Evolutionary conservation across 2,797 vertebrate species (phyloP).

Genomic region (Geotria australis): DNA sequence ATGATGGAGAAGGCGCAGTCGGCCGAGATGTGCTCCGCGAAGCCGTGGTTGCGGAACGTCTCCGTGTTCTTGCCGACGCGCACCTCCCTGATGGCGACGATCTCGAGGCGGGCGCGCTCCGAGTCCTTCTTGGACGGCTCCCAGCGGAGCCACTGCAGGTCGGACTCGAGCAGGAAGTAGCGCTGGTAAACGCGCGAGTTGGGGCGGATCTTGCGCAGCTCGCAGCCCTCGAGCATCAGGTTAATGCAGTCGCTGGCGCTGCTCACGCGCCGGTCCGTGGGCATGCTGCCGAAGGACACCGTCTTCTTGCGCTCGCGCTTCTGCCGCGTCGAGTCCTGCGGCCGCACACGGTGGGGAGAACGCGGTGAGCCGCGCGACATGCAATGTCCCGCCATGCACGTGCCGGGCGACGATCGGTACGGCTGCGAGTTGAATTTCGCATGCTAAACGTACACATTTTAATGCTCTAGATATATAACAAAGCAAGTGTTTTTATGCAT

Average conservation of each 20-base stretch:
- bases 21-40: slow-evolving; percentile 61
- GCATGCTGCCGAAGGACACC: slow-evolving; percentile 94
- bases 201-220: slow-evolving; percentile 76
- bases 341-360: slow-evolving; percentile 1
- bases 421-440: no score
- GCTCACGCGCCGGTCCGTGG: slow-evolving; percentile 92
- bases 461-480: no score
- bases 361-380: no score
- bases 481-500: no score
- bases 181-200: slow-evolving; percentile 76
- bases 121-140: slow-evolving; percentile 87
- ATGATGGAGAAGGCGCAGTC: slow-evolving; percentile 75
- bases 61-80: slow-evolving; percentile 81
- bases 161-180: slow-evolving; percentile 66
- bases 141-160: slow-evolving; percentile 71
- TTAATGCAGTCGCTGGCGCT: slow-evolving; percentile 72
- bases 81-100: slow-evolving; percentile 55
- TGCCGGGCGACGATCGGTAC: no score
- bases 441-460: no score
- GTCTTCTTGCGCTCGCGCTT: slow-evolving; percentile 77
- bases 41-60: slow-evolving; percentile 69
- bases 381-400: no score
- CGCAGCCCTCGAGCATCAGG: slow-evolving; percentile 93
- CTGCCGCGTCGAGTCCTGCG: slow-evolving; percentile 58
- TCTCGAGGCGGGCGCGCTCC: slow-evolving; percentile 64